A percentile compares a stretch with the other conserved stretches of the same genome.
Evolutionary conservation across 2,797 vertebrate species (phyloP).

Genomic region (Sylvia borin): DNA sequence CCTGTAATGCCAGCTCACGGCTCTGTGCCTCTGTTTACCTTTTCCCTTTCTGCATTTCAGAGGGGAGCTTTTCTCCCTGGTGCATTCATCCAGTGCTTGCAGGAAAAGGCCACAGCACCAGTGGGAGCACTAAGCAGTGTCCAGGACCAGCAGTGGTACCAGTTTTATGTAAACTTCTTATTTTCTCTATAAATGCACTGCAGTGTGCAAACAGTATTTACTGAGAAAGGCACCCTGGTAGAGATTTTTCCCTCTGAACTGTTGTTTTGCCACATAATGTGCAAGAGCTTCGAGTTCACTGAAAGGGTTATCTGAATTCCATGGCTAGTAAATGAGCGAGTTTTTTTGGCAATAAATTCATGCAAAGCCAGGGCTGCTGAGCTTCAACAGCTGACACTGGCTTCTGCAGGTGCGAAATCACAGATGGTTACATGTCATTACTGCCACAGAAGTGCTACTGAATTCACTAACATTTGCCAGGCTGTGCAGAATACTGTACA

Average conservation of each 20-base stretch:
- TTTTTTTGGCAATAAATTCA: conserved; percentile 44
- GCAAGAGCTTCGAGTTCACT: neutral
- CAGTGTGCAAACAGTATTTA: neutral
- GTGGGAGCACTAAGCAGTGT: neutral
- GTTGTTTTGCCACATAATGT: neutral
- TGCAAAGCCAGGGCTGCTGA: conserved; percentile 62
- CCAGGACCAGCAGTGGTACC: neutral
- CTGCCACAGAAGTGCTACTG: conserved; percentile 70
- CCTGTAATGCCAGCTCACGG: neutral
- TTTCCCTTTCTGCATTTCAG: neutral
- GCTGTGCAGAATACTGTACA: conserved; percentile 53
- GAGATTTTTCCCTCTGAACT: neutral
- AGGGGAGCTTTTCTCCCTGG: neutral
- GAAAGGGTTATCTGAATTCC: conserved; percentile 56
- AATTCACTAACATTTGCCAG: conserved; percentile 70
- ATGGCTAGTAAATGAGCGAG: conserved; percentile 42
- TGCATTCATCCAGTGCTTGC: neutral
- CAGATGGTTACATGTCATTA: conserved; percentile 74
- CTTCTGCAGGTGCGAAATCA: conserved; percentile 70
- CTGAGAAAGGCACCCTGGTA: neutral
- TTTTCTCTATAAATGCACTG: neutral
- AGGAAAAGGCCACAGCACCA: neutral
- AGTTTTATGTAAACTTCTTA: conserved; percentile 2
- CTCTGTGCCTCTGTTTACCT: conserved; percentile 28
- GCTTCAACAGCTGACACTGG: conserved; percentile 70